Base-by-base conservation (phyloP, 2,113 vertebrate genomes). In the Calypte anna region DNA sequence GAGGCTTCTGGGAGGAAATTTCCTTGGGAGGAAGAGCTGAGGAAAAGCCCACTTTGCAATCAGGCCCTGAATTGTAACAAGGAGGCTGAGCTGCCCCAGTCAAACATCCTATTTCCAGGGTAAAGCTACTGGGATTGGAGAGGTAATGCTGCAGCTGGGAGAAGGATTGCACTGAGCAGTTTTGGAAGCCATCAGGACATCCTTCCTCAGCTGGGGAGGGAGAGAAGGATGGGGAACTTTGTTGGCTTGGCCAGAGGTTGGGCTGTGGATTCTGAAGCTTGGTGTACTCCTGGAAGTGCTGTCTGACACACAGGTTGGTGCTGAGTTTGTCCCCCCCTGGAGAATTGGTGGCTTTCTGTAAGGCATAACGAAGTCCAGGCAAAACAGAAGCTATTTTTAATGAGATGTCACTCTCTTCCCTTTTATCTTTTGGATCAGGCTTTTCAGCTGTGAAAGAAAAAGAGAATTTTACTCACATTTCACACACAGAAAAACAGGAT, bases 321-420 rank as follows among this genome's bases (percentile, higher is more conserved):
- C 94, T 80, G 48, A 89, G 85, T 16, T 85, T 43, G 62, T 96
- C 97, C 21, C 91, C 88, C 44, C 92, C 23, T 2, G 91, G 48
- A 48, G 87, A 96, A 81, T 95, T 97, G 85, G 97, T 97, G 67
- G 98, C 97, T 97, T 98, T 98, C 17, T 82, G 77, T 50, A 99
- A 96, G 43, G 99, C 99, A 78, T 98, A 98, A n/a, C 70, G 97
- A 77, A 99, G 97, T 19, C 97, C 97, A 5, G 99, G 99, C 64
- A 99, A 91, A 87, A 98, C 57, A 14, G 94, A 95, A 30, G 97
- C 83, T 61, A 98, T 93, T 79, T 98, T 98, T 28, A 93, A 40
- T 30, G 98, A 97, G 31, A 98, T 31, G n/a, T 84, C 78, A 3
- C 76, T 62, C 2, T 12, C 43, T n/a, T 57, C 27, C 25, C 83